These are phyloP conservation scores for Dryobota labecula DNA, from an alignment of 2,888 invertebrate genomes.

Conservation along the genomic window DNA sequence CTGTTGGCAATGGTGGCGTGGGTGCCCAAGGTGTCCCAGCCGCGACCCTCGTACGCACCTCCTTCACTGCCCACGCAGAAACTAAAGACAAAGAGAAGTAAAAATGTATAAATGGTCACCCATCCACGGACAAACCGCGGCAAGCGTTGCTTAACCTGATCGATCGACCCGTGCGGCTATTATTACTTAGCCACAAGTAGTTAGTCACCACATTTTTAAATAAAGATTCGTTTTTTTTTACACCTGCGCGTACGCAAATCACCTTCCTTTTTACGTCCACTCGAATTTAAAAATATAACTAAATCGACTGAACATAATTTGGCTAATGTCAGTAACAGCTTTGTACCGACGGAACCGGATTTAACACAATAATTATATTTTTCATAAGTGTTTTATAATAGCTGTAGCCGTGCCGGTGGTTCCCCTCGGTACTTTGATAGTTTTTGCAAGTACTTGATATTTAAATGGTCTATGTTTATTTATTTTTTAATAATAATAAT, in stretches of 20 bases:
- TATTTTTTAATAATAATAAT: neutral
- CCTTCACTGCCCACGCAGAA: constrained; percentile 94
- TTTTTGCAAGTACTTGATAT: constrained; percentile 12
- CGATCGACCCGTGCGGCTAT: too few relatives aligned
- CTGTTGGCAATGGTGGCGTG: constrained; percentile 92
- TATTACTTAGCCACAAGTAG: too few relatives aligned
- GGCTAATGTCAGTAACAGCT: constrained; percentile 23
- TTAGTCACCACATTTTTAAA: neutral
- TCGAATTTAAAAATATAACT: constrained; percentile 36
- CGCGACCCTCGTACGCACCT: constrained; percentile 92
- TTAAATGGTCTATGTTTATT: constrained; percentile 2
- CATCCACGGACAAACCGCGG: too few relatives aligned
- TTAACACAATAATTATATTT: constrained; percentile 17
- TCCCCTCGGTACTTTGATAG: constrained; percentile 34
- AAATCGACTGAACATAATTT: constrained; percentile 23
- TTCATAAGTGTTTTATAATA: constrained; percentile 6
- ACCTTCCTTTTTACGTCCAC: neutral
- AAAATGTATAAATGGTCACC: too few relatives aligned
- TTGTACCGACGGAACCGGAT: constrained; percentile 43
- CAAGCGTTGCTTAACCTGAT: too few relatives aligned
- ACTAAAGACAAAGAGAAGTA: constrained; percentile 78
- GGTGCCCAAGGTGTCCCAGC: constrained; percentile 93
- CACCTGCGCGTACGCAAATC: constrained; percentile 5
- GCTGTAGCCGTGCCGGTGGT: constrained; percentile 22
- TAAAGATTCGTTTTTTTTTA: constrained; percentile 13